These are phyloP conservation scores for Pseudopipra pipra DNA, from an alignment of 2,113 vertebrate species.

Conservation along the genomic window DNA sequence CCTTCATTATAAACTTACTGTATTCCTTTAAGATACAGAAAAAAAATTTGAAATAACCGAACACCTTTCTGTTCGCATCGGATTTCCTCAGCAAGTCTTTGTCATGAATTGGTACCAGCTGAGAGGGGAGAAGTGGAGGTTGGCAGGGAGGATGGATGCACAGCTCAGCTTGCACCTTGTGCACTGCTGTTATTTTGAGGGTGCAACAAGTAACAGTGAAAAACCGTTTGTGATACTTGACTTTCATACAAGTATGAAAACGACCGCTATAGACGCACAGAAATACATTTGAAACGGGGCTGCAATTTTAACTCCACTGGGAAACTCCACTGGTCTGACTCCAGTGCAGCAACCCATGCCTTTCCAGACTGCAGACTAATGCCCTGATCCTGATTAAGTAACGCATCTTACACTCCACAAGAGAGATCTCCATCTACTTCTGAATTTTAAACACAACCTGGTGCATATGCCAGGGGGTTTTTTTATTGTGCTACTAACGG, in stretches of 20 bases:
- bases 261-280: not conserved
- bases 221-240: not conserved
- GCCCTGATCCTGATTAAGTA: not conserved
- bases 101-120: not conserved
- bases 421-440: not conserved
- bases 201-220: not conserved
- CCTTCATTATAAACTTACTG: not conserved
- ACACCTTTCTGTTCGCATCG: not conserved
- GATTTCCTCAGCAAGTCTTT: not conserved
- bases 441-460: not conserved
- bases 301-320: not conserved
- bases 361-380: not conserved
- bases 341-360: not conserved
- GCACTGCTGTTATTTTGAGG: not conserved
- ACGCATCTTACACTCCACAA: not conserved
- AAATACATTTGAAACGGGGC: not conserved
- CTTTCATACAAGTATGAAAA: not conserved
- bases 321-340: not conserved
- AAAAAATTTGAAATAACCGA: not conserved
- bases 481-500: not conserved
- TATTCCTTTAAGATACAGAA: not conserved
- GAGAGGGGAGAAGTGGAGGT: not conserved
- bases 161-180: not conserved
- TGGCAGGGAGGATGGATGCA: not conserved
- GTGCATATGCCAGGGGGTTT: not conserved